These are phyloP conservation scores for Spinibarbus caldwelli DNA, from an alignment of 2,797 vertebrate species.

Conservation along the genomic window DNA sequence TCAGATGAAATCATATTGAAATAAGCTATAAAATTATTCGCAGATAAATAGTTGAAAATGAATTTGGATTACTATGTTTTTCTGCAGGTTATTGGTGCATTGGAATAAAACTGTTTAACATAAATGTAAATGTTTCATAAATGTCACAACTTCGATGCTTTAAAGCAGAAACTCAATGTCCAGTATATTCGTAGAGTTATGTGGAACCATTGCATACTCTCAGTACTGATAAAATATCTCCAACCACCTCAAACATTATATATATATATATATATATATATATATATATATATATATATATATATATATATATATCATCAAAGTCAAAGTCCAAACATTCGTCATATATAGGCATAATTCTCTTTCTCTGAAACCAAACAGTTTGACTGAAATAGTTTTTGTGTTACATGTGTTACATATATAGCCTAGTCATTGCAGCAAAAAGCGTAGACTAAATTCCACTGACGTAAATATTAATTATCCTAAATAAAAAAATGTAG, in stretches of 20 bases:
- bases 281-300: too few relatives aligned
- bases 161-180: not conserved
- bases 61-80: too few relatives aligned
- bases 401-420: not conserved
- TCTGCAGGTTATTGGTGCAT: too few relatives aligned
- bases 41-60: too few relatives aligned
- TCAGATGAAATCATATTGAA: not conserved
- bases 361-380: not conserved
- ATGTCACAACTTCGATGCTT: not conserved
- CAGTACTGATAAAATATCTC: not conserved
- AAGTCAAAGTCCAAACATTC: slow-evolving; percentile 28
- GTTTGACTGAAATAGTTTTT: not conserved
- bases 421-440: not conserved
- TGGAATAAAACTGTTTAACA: too few relatives aligned
- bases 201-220: not conserved
- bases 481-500: not conserved
- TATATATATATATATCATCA: too few relatives aligned
- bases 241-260: too few relatives aligned
- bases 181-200: not conserved
- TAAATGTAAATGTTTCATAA: too few relatives aligned
- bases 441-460: not conserved
- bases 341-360: not conserved
- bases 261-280: too few relatives aligned
- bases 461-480: not conserved
- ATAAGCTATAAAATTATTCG: not conserved